Evolutionary conservation across 2,797 vertebrate genomes (phyloP).

Genomic region (Psittacula echo): DNA sequence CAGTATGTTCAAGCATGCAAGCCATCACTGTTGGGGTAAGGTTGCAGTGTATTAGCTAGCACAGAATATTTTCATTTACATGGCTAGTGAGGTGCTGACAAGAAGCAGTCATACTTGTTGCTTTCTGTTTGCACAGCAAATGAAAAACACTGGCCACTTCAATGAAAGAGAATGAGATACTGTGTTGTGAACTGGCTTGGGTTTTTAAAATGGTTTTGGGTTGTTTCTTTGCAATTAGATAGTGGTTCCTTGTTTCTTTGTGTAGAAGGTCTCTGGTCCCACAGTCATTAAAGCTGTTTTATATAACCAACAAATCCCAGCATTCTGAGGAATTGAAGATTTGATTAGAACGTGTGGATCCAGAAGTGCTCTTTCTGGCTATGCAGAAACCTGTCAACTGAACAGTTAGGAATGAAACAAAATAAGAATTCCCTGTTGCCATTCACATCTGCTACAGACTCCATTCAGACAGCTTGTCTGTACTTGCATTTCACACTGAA

Average conservation of each 20-base stretch:
- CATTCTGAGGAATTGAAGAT: not conserved
- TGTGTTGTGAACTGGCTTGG: not conserved
- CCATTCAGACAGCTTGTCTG: not conserved
- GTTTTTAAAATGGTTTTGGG: conserved; percentile 12
- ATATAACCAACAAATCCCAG: not conserved
- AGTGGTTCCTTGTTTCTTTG: not conserved
- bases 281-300: not conserved
- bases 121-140: not conserved
- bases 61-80: not conserved
- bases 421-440: not conserved
- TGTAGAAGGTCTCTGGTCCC: not conserved
- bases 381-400: not conserved
- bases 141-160: not conserved
- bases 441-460: not conserved
- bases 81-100: not conserved
- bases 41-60: not conserved
- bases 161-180: not conserved
- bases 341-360: not conserved
- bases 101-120: not conserved
- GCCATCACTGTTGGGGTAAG: not conserved
- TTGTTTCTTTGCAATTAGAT: not conserved
- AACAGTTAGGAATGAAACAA: not conserved
- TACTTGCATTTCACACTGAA: not conserved
- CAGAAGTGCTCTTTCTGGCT: not conserved
- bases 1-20: not conserved